These are phyloP conservation scores for Heliconius himera DNA, from an alignment of 1,140 invertebrate species.

Conservation along the genomic window DNA sequence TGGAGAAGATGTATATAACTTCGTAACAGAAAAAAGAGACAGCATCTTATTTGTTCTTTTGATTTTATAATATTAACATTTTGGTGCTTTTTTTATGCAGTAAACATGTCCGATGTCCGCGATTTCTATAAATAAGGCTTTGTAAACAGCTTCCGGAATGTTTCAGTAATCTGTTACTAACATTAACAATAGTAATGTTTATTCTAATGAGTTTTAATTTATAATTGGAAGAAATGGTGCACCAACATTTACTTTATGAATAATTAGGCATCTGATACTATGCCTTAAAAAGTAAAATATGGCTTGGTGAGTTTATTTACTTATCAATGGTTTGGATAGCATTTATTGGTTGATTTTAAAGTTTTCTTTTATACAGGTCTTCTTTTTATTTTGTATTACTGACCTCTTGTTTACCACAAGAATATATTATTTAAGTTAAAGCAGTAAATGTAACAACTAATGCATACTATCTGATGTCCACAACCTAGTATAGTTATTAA, in stretches of 20 bases:
- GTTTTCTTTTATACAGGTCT: background rate
- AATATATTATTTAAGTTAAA: background rate
- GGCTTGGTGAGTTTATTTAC: background rate
- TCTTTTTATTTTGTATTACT: background rate
- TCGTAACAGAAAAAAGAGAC: constrained; percentile 26
- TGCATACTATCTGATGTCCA: background rate
- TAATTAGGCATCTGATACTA: constrained; percentile 6
- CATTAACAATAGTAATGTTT: constrained; percentile 56
- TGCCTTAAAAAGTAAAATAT: background rate
- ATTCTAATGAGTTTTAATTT: constrained; percentile 12
- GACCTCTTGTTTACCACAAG: background rate
- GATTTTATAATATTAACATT: constrained; percentile 57
- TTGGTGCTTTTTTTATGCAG: constrained; percentile 67
- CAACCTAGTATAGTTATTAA: constrained; percentile 1
- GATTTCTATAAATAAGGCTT: constrained; percentile 72
- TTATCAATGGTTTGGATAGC: background rate
- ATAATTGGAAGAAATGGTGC: constrained; percentile 56
- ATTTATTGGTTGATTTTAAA: constrained; percentile 9
- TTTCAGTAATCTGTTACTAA: constrained; percentile 75
- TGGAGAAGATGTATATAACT: constrained; percentile 41
- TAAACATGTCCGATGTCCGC: constrained; percentile 62
- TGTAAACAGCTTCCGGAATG: constrained; percentile 81
- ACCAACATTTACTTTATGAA: constrained; percentile 47
- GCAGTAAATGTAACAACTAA: background rate
- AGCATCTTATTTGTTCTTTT: constrained; percentile 28